These are phyloP conservation scores for Acanthopagrus latus DNA, from an alignment of 2,797 vertebrate genomes.

Conservation along the genomic window DNA sequence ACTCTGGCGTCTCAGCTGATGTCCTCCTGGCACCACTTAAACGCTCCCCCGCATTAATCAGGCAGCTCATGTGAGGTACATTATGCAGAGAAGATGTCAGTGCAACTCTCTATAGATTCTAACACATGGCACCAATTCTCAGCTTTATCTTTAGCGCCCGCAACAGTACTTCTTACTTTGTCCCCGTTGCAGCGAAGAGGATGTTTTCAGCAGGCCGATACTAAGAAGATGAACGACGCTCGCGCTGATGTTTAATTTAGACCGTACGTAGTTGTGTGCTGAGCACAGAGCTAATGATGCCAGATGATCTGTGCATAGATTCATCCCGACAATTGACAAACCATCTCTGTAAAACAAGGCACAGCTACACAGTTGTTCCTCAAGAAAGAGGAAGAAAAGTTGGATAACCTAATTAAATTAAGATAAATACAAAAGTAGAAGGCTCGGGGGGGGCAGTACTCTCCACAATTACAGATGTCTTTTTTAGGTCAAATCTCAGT, in stretches of 20 bases:
- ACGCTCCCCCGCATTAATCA: slow-evolving; percentile 64
- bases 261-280: neutral
- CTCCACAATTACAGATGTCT: slow-evolving; percentile 59
- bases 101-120: slow-evolving; percentile 16
- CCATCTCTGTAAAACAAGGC: neutral
- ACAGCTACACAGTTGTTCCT: neutral
- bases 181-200: slow-evolving; percentile 3
- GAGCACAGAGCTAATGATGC: slow-evolving; percentile 28
- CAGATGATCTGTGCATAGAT: slow-evolving; percentile 18
- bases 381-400: neutral
- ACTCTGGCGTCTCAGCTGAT: slow-evolving; percentile 41
- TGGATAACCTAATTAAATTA: slow-evolving; percentile 44
- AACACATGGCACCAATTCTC: slow-evolving; percentile 8
- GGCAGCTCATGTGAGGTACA: slow-evolving; percentile 20
- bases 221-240: slow-evolving; percentile 23
- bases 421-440: slow-evolving; percentile 46
- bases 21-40: slow-evolving; percentile 58
- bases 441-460: slow-evolving; percentile 48
- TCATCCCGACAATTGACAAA: slow-evolving; percentile 8
- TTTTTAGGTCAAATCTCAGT: slow-evolving; percentile 76
- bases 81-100: slow-evolving; percentile 36
- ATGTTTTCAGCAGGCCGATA: neutral
- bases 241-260: slow-evolving; percentile 61
- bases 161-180: slow-evolving; percentile 30
- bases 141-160: slow-evolving; percentile 19